A percentile compares a stretch with the other conserved stretches of the same genome.
Conservation (phyloP, 2,113 vertebrate genomes). For the Calonectris borealis region DNA sequence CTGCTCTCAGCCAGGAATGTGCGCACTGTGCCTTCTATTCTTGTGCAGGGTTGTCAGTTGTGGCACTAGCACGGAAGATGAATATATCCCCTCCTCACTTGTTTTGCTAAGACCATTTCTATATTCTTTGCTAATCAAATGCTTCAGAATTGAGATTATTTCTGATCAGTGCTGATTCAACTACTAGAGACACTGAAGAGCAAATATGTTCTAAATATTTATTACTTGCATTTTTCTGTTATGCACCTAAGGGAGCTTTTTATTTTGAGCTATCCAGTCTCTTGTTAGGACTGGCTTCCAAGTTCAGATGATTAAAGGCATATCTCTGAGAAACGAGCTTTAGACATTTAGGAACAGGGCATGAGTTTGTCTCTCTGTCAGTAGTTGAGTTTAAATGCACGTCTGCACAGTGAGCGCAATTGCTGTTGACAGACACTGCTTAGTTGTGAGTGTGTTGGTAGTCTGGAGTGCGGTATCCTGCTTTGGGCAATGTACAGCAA, state of each 20-base stretch:
- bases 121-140: neutral
- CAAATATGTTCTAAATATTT: neutral
- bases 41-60: neutral
- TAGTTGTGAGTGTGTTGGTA: neutral
- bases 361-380: neutral
- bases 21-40: neutral
- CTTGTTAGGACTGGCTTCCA: neutral
- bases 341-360: neutral
- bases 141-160: neutral
- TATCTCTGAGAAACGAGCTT: neutral
- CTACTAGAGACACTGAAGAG: neutral
- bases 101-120: neutral
- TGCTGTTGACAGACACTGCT: neutral
- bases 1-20: neutral
- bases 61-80: neutral
- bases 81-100: neutral
- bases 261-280: neutral
- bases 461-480: fast-evolving
- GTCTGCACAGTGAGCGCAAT: neutral
- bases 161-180: neutral
- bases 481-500: neutral
- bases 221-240: neutral
- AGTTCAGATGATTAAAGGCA: neutral
- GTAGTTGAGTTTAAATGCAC: neutral
- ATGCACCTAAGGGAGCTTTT: neutral